Base-by-base conservation (phyloP, 2,888 invertebrate genomes). In the Drosophila mayaguana region DNA sequence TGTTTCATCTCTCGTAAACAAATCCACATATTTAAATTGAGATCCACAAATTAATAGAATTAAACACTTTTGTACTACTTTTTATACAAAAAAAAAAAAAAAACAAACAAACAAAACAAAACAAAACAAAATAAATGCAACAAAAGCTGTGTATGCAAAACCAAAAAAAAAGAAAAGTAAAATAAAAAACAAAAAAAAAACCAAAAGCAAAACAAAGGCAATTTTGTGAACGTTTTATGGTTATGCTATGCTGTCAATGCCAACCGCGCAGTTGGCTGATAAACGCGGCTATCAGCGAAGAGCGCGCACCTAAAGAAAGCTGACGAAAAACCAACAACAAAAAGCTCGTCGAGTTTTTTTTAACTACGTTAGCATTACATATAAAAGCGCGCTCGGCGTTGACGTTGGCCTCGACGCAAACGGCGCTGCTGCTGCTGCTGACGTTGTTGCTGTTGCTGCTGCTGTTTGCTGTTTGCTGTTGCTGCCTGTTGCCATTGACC, bases 61-160 rank as follows among this genome's bases (percentile, higher is more conserved):
- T 78, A 78, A 74, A 77, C 40, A 67, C 56, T 83, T 83, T 83
- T 83, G 83, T 88, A 88, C 85, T 82, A 85, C 80, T 85, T 83
- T 83, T 83, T 83, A 88, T 83, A 83, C 82, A 61, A 83, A 84
- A 81, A 64, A 32, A 2, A 32, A 32, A 32, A n/a, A n/a, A n/a
- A n/a, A n/a, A n/a, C n/a, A n/a, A n/a, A n/a, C n/a, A n/a, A n/a
- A n/a, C n/a, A n/a, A n/a, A n/a, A n/a, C n/a, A n/a, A n/a, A n/a
- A 25, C 25, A 25, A 72, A 64, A 74, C 50, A 25, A 43, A 63
- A 50, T 42, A 56, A 59, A 77, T 57, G 51, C 43, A 64, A 64
- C 46, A 61, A 76, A 75, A 62, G 75, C 80, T 70, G 85, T 83
- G 88, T 83, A 83, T 87, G 82, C 80, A 76, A 82, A 74, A 81